Evolutionary conservation across 2,113 vertebrate genomes (phyloP).

Genomic region (Sialia sialis): DNA sequence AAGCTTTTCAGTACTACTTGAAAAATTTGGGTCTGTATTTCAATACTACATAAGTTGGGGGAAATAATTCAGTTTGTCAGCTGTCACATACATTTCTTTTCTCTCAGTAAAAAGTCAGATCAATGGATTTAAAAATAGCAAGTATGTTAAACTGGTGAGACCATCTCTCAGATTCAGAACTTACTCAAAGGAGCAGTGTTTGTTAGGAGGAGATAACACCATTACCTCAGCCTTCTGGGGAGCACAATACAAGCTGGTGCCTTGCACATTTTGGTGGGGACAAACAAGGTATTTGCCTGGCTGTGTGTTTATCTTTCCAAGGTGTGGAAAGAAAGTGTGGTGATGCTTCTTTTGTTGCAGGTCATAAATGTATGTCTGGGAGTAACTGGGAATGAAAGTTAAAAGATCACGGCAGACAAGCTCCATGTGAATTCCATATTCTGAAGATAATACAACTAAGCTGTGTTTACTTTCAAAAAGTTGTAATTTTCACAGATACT

Average conservation of each 20-base stretch:
- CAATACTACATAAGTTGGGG: accelerated
- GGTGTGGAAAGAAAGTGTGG: neutral
- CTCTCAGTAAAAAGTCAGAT: neutral
- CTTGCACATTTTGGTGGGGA: neutral
- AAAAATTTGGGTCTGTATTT: neutral
- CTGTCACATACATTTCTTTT: neutral
- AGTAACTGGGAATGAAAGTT: neutral
- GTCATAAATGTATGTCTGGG: neutral
- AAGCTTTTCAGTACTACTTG: neutral
- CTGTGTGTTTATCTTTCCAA: neutral
- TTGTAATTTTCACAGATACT: neutral
- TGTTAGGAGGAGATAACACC: neutral
- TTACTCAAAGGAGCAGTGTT: neutral
- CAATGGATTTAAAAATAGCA: neutral
- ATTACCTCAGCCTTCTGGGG: neutral
- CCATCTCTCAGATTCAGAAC: neutral
- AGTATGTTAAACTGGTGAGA: accelerated
- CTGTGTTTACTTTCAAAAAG: neutral
- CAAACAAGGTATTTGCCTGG: neutral
- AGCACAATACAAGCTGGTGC: neutral
- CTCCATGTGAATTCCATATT: neutral
- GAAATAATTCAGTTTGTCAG: neutral
- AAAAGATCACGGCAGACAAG: neutral
- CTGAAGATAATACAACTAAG: neutral
- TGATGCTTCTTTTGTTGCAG: neutral